Evolutionary conservation across 2,888 invertebrate species (phyloP).

Genomic region (Thera obeliscata): DNA sequence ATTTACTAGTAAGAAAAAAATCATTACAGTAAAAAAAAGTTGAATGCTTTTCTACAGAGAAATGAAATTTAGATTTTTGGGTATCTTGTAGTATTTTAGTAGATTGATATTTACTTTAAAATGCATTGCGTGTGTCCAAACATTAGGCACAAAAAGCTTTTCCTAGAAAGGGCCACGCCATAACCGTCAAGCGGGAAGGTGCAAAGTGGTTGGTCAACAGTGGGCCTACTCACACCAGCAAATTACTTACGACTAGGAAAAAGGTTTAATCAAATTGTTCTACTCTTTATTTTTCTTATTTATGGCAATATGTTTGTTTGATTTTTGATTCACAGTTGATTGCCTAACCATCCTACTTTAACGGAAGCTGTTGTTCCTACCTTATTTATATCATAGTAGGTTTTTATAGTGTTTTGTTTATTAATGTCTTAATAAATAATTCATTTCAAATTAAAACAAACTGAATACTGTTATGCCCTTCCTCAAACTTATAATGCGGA

Average conservation of each 20-base stretch:
- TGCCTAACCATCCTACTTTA: constrained; percentile 32
- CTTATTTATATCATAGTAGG: constrained; percentile 20
- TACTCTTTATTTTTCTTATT: constrained; percentile 56
- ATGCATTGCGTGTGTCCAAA: constrained; percentile 55
- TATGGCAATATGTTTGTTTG: constrained; percentile 51
- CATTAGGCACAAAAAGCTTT: constrained; percentile 57
- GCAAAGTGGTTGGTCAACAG: constrained; percentile 77
- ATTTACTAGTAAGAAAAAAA: too few species aligned
- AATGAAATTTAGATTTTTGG: constrained; percentile 4
- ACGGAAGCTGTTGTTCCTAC: constrained; percentile 31
- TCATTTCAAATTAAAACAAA: not conserved
- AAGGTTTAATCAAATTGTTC: constrained; percentile 63
- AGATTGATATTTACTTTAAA: constrained; percentile 46
- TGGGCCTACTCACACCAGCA: constrained; percentile 62
- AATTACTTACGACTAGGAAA: constrained; percentile 63
- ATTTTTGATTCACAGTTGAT: constrained; percentile 43
- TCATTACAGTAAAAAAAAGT: not conserved
- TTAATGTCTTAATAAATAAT: not conserved
- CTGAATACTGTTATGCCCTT: constrained; percentile 9
- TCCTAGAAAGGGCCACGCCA: constrained; percentile 71
- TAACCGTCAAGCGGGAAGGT: constrained; percentile 65
- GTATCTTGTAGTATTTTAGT: constrained; percentile 36
- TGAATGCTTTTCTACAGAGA: constrained; percentile 28
- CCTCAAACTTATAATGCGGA: constrained; percentile 20
- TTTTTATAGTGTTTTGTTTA: constrained; percentile 6